phyloP scores from a whole-genome alignment of 2,797 vertebrate species.

The Coregonus ussuriensis region DNA sequence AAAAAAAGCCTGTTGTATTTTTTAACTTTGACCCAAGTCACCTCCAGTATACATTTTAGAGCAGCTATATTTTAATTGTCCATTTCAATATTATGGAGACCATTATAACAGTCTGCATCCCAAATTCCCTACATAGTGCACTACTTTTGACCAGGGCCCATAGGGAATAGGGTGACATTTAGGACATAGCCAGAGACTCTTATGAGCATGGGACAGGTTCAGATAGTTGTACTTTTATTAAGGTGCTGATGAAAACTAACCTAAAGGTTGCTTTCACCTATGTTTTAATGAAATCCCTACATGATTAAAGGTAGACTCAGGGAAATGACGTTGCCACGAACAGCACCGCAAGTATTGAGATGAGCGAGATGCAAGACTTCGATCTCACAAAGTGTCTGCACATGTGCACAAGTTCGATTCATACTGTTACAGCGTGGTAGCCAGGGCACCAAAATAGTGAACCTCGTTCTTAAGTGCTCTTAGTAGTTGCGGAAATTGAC shows the following conservation, averaged over 20 bases:
- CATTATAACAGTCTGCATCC: constrained; percentile 5
- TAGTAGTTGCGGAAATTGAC: too few relatives aligned
- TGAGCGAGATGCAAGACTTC: too few relatives aligned
- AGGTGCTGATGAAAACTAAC: constrained; percentile 57
- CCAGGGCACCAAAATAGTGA: too few relatives aligned
- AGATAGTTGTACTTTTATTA: constrained; percentile 22
- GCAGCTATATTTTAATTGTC: constrained; percentile 63
- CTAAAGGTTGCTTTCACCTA: constrained; percentile 1
- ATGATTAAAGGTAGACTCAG: not conserved
- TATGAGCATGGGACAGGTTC: constrained; percentile 37
- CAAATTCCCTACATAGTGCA: constrained; percentile 1
- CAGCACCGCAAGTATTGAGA: too few relatives aligned
- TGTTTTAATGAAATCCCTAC: constrained; percentile 39
- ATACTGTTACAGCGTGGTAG: too few relatives aligned
- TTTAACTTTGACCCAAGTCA: constrained; percentile 19
- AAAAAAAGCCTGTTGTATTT: constrained; percentile 12
- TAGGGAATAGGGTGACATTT: not conserved
- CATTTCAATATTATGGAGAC: constrained; percentile 33
- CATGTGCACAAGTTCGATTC: not conserved
- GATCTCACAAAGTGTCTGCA: constrained; percentile 3
- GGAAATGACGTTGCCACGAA: too few relatives aligned
- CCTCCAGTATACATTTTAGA: constrained; percentile 47
- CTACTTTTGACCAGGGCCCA: not conserved
- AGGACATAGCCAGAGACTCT: not conserved
- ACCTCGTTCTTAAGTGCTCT: too few relatives aligned